These are phyloP conservation scores for Boloria euphrosyne DNA, from an alignment of 2,888 invertebrate genomes.

Conservation along the genomic window DNA sequence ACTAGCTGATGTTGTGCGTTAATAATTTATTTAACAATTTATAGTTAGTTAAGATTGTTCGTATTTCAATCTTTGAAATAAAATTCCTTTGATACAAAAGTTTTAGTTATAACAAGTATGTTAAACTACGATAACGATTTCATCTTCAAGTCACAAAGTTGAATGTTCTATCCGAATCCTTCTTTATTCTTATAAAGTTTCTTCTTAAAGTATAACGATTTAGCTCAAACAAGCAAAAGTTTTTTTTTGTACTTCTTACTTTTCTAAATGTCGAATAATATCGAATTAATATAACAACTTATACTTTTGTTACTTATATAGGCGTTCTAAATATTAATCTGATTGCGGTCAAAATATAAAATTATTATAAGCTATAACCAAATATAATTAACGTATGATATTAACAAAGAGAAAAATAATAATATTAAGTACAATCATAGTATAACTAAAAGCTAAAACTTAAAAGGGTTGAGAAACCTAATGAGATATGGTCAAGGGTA, in stretches of 20 bases:
- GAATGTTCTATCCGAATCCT: constrained; percentile 4
- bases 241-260: constrained; percentile 1
- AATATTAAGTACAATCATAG: too few relatives aligned
- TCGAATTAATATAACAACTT: neutral
- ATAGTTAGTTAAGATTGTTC: neutral
- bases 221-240: neutral
- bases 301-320: too few relatives aligned
- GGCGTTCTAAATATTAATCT: too few relatives aligned
- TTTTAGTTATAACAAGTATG: neutral
- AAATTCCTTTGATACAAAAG: neutral
- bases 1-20: too few relatives aligned
- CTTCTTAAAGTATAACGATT: constrained; percentile 12
- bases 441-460: too few relatives aligned
- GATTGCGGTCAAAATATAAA: too few relatives aligned
- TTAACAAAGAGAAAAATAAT: too few relatives aligned
- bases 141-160: constrained; percentile 5
- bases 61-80: neutral
- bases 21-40: too few relatives aligned
- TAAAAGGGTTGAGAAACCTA: too few relatives aligned
- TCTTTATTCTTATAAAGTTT: constrained; percentile 6
- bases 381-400: too few relatives aligned
- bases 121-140: constrained; percentile 5
- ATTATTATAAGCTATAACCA: too few relatives aligned
- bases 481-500: too few relatives aligned
- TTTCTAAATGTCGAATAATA: neutral